phyloP scores from a whole-genome alignment of 2,888 invertebrate species.

The Hypolimnas misippus region DNA sequence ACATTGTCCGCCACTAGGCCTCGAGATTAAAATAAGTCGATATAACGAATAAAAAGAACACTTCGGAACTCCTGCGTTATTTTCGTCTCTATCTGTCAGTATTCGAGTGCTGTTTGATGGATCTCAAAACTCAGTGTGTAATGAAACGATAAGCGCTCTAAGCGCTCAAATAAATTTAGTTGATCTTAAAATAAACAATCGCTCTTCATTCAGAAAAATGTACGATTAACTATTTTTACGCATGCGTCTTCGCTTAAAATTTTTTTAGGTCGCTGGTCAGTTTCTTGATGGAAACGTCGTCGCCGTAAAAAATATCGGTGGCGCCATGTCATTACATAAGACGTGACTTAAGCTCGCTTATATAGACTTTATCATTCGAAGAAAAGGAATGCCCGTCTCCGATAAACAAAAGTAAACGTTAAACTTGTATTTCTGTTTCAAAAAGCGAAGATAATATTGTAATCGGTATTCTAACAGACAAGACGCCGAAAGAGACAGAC shows the following conservation, averaged over 20 bases:
- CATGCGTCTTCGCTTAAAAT: constrained; percentile 12
- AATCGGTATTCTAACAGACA: constrained; percentile 27
- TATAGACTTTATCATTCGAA: constrained; percentile 35
- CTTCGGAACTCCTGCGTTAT: constrained; percentile 53
- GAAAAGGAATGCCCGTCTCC: constrained; percentile 25
- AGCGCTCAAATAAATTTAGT: not conserved
- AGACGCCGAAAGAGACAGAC: constrained; percentile 35
- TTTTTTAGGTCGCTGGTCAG: constrained; percentile 13
- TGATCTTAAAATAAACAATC: constrained; percentile 7
- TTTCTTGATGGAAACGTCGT: constrained; percentile 52
- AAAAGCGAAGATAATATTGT: constrained; percentile 33
- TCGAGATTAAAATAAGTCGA: constrained; percentile 61
- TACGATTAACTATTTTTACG: constrained; percentile 23
- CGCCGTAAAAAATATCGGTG: constrained; percentile 50
- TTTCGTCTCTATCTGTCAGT: constrained; percentile 31
- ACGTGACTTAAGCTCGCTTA: constrained; percentile 51
- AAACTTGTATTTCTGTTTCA: constrained; percentile 29
- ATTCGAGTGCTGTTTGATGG: constrained; percentile 14
- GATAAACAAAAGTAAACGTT: constrained; percentile 39
- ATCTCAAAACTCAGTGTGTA: constrained; percentile 14
- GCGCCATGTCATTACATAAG: constrained; percentile 67
- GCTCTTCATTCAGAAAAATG: constrained; percentile 14
- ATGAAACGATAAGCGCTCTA: constrained; percentile 1
- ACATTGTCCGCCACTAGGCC: constrained; percentile 65
- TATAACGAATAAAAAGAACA: constrained; percentile 56